Evolutionary conservation across 2,797 vertebrate genomes (phyloP), one percentile per base, ranked within the genome.

Genomic region (Chelon auratus): DNA sequence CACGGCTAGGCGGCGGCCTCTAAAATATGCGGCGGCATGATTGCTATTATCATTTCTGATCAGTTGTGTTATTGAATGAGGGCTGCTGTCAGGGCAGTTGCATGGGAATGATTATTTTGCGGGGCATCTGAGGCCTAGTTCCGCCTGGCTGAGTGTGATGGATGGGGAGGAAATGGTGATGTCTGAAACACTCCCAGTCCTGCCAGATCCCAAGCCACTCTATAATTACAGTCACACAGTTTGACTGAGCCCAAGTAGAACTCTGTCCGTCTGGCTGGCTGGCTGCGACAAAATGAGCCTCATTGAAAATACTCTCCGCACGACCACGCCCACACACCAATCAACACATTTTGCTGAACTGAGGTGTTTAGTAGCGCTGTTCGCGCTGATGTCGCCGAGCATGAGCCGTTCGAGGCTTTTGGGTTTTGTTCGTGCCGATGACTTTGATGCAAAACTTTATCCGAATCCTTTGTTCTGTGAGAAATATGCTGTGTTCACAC

Each of bases 21-120:
- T 92, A 91, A 93, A 89, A 92, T 93, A 93, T 94, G 91, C 91
- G 72, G 70, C 36, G 72, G 80, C 90, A 92, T 92, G 92, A 93
- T 93, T 92, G 90, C 87, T 87, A 91, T 93, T 93, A 94, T 94
- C 88, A 93, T 91, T 91, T 89, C 84, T 91, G 91, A 94, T 93
- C 93, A 91, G 91, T 87, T 92, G 87, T 81, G 91, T 88, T 91
- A 88, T 89, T 93, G 91, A 93, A 92, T 81, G 82, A 88, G 84
- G 80, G 82, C 83, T 68, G 73, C 87, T 85, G 87, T 90, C 85
- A 87, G 72, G 65, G 77, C 81, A 81, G 82, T 89, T 87, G 90
- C 91, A 93, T 88, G 84, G 87, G 86, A 92, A 90, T 92, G 83
- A 92, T 92, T 93, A 90, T 91, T 93, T 88, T 85, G 80, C 57